Conservation (phyloP, 2,113 vertebrate species). For the Mormoops blainvillei region DNA sequence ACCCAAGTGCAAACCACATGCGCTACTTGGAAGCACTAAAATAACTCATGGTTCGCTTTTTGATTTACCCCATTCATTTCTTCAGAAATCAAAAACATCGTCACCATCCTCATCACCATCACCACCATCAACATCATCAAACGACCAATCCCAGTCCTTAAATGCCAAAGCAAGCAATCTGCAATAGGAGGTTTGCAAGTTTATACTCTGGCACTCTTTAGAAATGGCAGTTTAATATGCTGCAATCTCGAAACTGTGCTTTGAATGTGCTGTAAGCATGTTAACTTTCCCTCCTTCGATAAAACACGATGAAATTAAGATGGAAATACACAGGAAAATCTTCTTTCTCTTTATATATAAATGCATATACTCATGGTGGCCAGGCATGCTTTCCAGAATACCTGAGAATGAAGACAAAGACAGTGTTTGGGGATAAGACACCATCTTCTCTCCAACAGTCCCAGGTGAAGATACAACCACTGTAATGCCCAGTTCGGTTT, state of each 20-base stretch:
- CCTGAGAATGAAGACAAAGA: not conserved
- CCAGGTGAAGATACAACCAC: not conserved
- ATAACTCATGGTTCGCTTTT: slow-evolving; percentile 73
- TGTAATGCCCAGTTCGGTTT: not conserved
- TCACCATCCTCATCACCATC: slow-evolving; percentile 83
- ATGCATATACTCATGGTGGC: not conserved
- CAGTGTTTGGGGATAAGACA: not conserved
- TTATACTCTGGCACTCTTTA: slow-evolving; percentile 61
- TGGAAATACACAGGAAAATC: not conserved
- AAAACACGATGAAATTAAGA: not conserved
- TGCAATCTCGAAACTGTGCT: slow-evolving; percentile 18
- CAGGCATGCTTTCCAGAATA: not conserved
- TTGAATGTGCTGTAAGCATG: not conserved
- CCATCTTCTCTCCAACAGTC: not conserved
- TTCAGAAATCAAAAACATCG: slow-evolving; percentile 96
- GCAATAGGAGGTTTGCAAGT: slow-evolving; percentile 86
- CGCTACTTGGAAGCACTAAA: slow-evolving; percentile 74
- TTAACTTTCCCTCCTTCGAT: not conserved
- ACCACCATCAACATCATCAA: slow-evolving; percentile 94
- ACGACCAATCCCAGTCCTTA: slow-evolving; percentile 95
- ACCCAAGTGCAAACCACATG: slow-evolving; percentile 80
- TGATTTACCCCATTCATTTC: slow-evolving; percentile 85
- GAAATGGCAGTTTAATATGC: not conserved
- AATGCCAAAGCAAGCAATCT: slow-evolving; percentile 93
- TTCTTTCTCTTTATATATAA: not conserved